These are phyloP conservation scores for Leptosomus discolor DNA, from an alignment of 2,113 vertebrate species.

Conservation along the genomic window DNA sequence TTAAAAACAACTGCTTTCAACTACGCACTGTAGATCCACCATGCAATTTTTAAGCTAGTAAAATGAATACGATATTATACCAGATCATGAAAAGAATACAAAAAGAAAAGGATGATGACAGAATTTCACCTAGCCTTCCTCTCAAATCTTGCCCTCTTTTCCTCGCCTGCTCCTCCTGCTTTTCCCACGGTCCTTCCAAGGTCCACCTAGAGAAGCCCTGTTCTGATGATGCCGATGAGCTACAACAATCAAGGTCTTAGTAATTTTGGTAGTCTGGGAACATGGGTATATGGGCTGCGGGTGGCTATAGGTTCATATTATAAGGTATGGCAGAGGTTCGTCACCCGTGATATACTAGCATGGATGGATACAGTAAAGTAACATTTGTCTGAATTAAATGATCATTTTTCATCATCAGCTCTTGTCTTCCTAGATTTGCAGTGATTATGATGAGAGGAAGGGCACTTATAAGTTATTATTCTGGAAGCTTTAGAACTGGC, in stretches of 20 bases:
- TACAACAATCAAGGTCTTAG: background rate
- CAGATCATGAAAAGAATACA: background rate
- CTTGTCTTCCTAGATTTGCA: background rate
- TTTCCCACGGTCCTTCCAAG: background rate
- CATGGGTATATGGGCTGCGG: background rate
- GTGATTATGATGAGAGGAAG: background rate
- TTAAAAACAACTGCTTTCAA: background rate
- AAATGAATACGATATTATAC: background rate
- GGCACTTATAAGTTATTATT: background rate
- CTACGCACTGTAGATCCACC: background rate
- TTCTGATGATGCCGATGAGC: background rate
- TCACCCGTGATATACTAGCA: background rate
- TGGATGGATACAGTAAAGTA: background rate
- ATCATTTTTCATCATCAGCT: background rate
- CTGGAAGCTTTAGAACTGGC: background rate
- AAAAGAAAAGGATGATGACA: background rate
- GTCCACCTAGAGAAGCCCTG: background rate
- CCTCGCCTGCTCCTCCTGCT: background rate
- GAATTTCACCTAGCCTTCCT: background rate
- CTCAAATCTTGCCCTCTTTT: background rate
- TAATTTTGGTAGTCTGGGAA: background rate
- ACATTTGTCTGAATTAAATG: background rate
- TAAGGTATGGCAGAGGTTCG: background rate
- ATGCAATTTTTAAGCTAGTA: background rate
- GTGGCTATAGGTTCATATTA: background rate